Evolutionary conservation across 1,140 invertebrate genomes (phyloP).

Genomic region (Pseudomyrmex flavicornis): DNA sequence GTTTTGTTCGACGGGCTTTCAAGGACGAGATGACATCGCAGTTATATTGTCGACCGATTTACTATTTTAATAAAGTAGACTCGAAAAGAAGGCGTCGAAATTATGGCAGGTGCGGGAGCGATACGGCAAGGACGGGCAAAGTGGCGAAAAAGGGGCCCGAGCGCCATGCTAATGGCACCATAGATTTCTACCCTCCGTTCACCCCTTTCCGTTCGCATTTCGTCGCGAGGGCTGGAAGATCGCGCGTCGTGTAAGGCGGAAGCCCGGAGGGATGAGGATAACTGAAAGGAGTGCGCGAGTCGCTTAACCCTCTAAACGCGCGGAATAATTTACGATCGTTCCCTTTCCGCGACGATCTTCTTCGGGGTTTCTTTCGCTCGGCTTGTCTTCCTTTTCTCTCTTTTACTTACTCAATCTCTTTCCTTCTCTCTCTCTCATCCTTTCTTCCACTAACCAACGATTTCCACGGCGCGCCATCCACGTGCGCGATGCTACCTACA

Average conservation of each 20-base stretch:
- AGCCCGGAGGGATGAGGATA: conserved; percentile 31
- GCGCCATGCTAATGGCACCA: conserved; percentile 66
- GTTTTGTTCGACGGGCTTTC: not conserved
- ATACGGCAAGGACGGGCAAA: not conserved
- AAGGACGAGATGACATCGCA: conserved; percentile 4
- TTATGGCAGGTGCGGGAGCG: conserved; percentile 48
- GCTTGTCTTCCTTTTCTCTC: not conserved
- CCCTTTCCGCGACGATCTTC: conserved; percentile 63
- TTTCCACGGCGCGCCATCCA: conserved; percentile 2
- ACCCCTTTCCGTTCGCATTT: conserved; percentile 63
- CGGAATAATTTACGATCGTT: conserved; percentile 77
- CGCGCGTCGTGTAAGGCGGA: conserved; percentile 26
- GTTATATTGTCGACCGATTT: conserved; percentile 50
- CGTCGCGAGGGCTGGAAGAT: conserved; percentile 34
- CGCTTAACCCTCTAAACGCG: conserved; percentile 75
- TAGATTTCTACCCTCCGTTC: conserved; percentile 70
- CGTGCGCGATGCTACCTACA: not conserved
- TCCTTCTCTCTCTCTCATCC: no score
- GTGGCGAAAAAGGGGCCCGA: conserved; percentile 21
- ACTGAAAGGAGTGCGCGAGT: conserved; percentile 70
- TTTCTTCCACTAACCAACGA: not conserved
- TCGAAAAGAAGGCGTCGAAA: conserved; percentile 34
- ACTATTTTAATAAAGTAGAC: conserved; percentile 71
- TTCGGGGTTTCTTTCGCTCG: conserved; percentile 58
- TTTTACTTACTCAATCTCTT: not conserved